Base-by-base conservation (phyloP, 1,140 invertebrate species). In the Scylla paramamosain region DNA sequence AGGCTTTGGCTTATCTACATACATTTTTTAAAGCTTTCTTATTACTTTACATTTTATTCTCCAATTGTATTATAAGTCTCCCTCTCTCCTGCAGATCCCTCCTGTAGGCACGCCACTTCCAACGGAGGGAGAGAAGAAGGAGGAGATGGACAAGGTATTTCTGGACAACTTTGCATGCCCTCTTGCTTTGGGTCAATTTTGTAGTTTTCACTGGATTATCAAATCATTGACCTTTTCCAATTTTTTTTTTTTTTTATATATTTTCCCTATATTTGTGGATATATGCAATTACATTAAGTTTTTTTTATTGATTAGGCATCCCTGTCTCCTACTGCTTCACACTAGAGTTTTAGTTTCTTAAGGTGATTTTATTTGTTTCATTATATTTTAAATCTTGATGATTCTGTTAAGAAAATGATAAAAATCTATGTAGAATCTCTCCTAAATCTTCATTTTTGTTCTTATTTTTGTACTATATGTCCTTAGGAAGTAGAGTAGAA, bases 111-210 rank as follows among this genome's bases (percentile, higher is more conserved):
- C 96, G 25, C 96, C 97, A 14, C 97, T 97, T 93, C 96, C 97
- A 48, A 96, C 97, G 94, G 98, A 98, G 94, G 97, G 98, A 93
- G 97, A 98, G 96, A 98, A 98, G 96, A 97, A 97, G 97, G 98
- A 98, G 97, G 97, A 98, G 96, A 97, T 98, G 97, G 97, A 98
- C 96, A 97, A 98, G 97, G 98, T 98, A 98, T 97, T 97, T 96
- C 96, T 96, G 96, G 90, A 94, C 93, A 90, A 94, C 82, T 94
- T 91, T 93, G 94, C 94, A 95, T 95, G 94, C 94, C 48, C 82
- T 88, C 29, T 95, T 95, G 90, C 92, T 91, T 48, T 92, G 94
- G 91, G 91, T 88, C 84, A 92, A 88, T 92, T 95, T 67, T 95
- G 84, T 95, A 91, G 89, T 48, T 77, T 88, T 94, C 67, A 82